A percentile compares a stretch with the other conserved stretches of the same genome.
These are phyloP conservation scores for Etheostoma perlongum DNA, from an alignment of 2,797 vertebrate species.

Conservation along the genomic window DNA sequence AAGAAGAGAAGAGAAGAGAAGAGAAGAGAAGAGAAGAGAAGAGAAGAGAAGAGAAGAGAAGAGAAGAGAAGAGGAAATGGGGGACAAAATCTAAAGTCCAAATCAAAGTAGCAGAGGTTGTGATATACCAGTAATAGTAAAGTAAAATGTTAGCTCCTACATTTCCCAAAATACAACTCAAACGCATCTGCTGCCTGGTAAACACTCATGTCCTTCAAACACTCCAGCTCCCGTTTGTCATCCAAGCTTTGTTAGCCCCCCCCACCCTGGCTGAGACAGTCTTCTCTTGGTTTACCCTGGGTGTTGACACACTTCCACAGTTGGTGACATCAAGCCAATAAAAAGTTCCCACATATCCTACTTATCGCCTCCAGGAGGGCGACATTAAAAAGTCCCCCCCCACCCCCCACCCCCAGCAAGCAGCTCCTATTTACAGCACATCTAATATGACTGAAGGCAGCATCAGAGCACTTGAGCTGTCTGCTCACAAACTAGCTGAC, in stretches of 20 bases:
- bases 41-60: background rate
- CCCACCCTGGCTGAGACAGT: background rate
- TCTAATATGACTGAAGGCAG: constrained; percentile 59
- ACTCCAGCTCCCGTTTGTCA: background rate
- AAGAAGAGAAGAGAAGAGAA: too few relatives aligned
- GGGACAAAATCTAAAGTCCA: background rate
- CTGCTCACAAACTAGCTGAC: constrained; percentile 41
- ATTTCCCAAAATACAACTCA: constrained; percentile 7
- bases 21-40: too few relatives aligned
- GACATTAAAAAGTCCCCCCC: constrained; percentile 45
- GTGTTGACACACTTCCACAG: constrained; percentile 36
- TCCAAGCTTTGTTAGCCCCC: background rate
- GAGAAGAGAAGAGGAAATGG: background rate
- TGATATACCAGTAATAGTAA: background rate
- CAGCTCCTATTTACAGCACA: constrained; percentile 62
- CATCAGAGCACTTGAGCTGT: constrained; percentile 38
- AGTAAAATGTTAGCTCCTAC: background rate
- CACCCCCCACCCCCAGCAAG: constrained; percentile 9
- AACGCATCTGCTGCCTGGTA: background rate
- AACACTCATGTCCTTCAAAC: background rate
- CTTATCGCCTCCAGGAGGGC: constrained; percentile 40
- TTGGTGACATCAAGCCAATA: constrained; percentile 25
- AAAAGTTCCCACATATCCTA: constrained; percentile 37
- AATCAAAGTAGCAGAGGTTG: background rate
- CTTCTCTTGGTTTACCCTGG: background rate